These are phyloP conservation scores for Pangasius djambal DNA, from an alignment of 2,797 vertebrate species.

Conservation along the genomic window DNA sequence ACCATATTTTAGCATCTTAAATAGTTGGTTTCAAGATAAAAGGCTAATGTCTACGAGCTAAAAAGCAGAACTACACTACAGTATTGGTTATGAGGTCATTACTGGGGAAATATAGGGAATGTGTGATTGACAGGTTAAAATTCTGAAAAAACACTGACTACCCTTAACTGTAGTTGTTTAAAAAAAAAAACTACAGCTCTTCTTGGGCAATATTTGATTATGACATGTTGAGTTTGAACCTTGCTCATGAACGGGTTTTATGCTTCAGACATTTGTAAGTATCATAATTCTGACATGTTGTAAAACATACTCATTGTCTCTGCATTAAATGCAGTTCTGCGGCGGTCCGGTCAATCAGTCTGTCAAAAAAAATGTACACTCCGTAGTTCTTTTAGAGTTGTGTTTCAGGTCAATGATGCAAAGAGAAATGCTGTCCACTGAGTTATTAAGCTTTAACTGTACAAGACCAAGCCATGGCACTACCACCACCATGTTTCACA, in stretches of 20 bases:
- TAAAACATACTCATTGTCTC: neutral
- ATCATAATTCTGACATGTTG: neutral
- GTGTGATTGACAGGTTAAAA: neutral
- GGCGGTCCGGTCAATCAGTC: neutral
- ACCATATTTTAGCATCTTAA: neutral
- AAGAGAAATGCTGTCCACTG: neutral
- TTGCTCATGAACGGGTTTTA: neutral
- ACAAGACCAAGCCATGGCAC: neutral
- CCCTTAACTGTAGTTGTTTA: neutral
- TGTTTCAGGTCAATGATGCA: neutral
- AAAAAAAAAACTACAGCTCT: neutral
- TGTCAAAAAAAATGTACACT: neutral
- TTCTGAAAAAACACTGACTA: neutral
- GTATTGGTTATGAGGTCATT: neutral
- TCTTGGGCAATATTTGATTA: neutral
- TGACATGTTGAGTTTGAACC: neutral
- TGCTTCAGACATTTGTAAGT: neutral
- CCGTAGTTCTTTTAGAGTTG: neutral
- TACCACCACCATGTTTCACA: conserved; percentile 16
- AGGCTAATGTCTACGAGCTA: neutral
- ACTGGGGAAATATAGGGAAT: neutral
- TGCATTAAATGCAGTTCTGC: neutral
- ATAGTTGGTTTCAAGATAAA: neutral
- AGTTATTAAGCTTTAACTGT: neutral
- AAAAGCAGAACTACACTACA: neutral